phyloP scores from a whole-genome alignment of 2,797 vertebrate genomes.

The Dipus sagitta region DNA sequence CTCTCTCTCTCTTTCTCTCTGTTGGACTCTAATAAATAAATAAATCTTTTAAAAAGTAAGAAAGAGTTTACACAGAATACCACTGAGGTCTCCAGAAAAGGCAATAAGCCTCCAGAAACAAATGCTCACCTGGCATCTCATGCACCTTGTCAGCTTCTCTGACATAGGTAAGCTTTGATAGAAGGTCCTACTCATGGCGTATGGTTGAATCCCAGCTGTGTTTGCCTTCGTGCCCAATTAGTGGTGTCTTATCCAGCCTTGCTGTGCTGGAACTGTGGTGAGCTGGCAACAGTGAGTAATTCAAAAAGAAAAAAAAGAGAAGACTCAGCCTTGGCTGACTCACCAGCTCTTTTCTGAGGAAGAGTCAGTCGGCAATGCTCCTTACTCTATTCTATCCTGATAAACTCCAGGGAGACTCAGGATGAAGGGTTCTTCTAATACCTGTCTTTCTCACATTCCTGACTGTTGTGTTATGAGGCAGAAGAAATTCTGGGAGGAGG shows the following conservation, averaged over 20 bases:
- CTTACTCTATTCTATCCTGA: neutral
- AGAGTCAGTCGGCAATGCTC: neutral
- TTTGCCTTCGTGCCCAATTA: neutral
- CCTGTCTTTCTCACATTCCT: neutral
- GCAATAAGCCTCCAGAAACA: conserved; percentile 18
- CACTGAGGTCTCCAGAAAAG: neutral
- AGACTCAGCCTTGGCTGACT: neutral
- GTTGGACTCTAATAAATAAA: too few species aligned
- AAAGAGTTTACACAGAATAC: neutral
- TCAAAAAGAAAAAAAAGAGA: neutral
- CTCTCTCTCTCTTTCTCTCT: too few species aligned
- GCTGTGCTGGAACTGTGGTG: neutral
- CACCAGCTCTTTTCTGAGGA: neutral
- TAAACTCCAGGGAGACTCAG: neutral
- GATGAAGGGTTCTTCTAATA: neutral
- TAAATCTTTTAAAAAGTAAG: too few species aligned
- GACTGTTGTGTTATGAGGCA: neutral
- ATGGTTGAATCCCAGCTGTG: neutral
- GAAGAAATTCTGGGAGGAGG: neutral
- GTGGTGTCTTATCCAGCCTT: neutral
- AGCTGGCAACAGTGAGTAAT: neutral
- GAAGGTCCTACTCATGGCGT: neutral
- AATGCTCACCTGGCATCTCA: neutral
- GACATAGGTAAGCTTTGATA: neutral
- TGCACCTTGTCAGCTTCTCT: neutral